These are phyloP conservation scores for Halcyon chelicuti DNA, from an alignment of 2,797 vertebrate species.

Conservation along the genomic window DNA sequence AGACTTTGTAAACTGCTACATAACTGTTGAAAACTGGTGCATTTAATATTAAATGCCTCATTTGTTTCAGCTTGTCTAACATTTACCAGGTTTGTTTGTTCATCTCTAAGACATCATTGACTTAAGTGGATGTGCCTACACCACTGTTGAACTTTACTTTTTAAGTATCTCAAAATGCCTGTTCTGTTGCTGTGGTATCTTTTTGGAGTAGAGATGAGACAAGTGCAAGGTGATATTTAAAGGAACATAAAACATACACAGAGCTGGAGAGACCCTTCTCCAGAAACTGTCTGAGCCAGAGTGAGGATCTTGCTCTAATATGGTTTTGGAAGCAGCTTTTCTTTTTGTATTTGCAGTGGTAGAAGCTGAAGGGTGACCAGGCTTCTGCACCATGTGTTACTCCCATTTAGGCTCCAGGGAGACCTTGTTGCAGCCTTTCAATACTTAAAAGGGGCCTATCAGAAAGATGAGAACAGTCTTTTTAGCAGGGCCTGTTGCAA, in stretches of 20 bases:
- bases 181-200: neutral
- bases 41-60: neutral
- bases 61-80: slow-evolving; percentile 2
- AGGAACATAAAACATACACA: neutral
- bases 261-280: no score
- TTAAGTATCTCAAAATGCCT: neutral
- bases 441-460: no score
- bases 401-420: no score
- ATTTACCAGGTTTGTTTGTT: neutral
- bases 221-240: neutral
- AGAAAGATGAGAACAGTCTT: no score
- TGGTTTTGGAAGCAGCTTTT: no score
- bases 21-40: neutral
- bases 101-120: neutral
- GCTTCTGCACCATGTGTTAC: no score
- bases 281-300: no score
- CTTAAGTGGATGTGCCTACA: neutral
- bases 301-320: no score
- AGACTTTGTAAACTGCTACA: neutral
- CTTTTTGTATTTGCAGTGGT: no score
- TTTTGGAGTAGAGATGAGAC: neutral
- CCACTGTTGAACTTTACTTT: neutral
- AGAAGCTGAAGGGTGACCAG: no score
- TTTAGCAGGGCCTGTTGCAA: no score
- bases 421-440: no score